phyloP scores from a whole-genome alignment of 1,140 invertebrate genomes.

The Eupristina koningsbergeri region DNA sequence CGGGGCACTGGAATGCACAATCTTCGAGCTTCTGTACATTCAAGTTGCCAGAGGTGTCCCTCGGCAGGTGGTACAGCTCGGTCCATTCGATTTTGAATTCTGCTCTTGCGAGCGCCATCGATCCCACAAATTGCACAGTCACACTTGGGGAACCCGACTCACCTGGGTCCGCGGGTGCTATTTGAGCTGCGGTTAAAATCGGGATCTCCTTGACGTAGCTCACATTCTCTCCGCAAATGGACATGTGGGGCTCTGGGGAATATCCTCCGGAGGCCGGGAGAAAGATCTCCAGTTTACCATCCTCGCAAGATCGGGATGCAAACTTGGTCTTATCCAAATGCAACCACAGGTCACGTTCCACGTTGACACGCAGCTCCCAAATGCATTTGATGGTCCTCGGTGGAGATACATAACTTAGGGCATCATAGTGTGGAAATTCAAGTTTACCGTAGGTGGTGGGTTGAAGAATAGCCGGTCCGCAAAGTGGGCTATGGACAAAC shows the following conservation, averaged over 20 bases:
- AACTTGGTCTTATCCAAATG: slow-evolving; percentile 91
- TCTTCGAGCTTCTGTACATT: slow-evolving; percentile 80
- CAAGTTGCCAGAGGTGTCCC: slow-evolving; percentile 85
- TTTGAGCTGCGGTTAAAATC: slow-evolving; percentile 75
- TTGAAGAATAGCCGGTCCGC: slow-evolving; percentile 84
- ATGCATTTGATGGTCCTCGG: slow-evolving; percentile 87
- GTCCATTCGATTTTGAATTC: slow-evolving; percentile 92
- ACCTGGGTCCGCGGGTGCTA: slow-evolving; percentile 75
- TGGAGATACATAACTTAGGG: slow-evolving; percentile 82
- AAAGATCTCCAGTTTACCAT: slow-evolving; percentile 88
- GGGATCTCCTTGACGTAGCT: slow-evolving; percentile 83
- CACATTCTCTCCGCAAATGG: slow-evolving; percentile 87
- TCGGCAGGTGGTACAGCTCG: slow-evolving; percentile 87
- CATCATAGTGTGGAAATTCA: slow-evolving; percentile 88
- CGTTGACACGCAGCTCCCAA: slow-evolving; percentile 87
- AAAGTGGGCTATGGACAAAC: slow-evolving; percentile 89
- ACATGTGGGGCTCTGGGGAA: slow-evolving; percentile 79
- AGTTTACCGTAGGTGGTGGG: slow-evolving; percentile 87
- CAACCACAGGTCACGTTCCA: slow-evolving; percentile 86
- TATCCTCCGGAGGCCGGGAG: slow-evolving; percentile 74
- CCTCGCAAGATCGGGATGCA: slow-evolving; percentile 84
- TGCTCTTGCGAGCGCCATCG: slow-evolving; percentile 83
- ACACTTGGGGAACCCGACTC: slow-evolving; percentile 73
- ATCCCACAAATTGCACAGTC: slow-evolving; percentile 80
- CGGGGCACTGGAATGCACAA: slow-evolving; percentile 89